Evolutionary conservation across 2,113 vertebrate species (phyloP).

Genomic region (Plecotus auritus): DNA sequence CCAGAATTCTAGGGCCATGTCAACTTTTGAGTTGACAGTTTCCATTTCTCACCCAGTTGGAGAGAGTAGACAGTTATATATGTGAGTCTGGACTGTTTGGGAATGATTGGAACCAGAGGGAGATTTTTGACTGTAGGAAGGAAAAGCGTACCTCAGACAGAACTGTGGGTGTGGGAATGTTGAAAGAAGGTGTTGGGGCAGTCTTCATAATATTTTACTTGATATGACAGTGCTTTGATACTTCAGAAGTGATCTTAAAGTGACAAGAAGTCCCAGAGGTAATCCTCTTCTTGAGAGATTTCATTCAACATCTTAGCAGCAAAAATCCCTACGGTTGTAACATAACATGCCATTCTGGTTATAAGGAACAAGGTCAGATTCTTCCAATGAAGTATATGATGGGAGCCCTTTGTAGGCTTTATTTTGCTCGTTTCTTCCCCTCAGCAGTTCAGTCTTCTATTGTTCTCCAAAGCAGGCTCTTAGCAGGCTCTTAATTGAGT

Average conservation of each 20-base stretch:
- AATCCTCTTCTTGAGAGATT: not conserved
- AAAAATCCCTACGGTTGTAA: not conserved
- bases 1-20: not conserved
- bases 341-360: not conserved
- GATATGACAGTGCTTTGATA: not conserved
- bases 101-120: not conserved
- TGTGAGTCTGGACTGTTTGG: not conserved
- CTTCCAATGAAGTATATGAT: not conserved
- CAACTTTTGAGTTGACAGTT: not conserved
- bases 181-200: no score
- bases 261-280: not conserved
- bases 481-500: not conserved
- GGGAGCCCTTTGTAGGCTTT: not conserved
- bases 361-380: not conserved
- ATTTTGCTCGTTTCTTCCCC: not conserved
- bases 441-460: not conserved
- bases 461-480: not conserved
- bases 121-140: fast-evolving
- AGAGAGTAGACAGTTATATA: fast-evolving
- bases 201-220: not conserved
- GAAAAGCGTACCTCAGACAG: not conserved
- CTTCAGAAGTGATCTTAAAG: not conserved
- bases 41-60: not conserved
- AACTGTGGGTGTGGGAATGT: fast-evolving
- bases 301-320: not conserved